phyloP scores from a whole-genome alignment of 2,888 invertebrate species.

The Zaprionus lineosus region DNA sequence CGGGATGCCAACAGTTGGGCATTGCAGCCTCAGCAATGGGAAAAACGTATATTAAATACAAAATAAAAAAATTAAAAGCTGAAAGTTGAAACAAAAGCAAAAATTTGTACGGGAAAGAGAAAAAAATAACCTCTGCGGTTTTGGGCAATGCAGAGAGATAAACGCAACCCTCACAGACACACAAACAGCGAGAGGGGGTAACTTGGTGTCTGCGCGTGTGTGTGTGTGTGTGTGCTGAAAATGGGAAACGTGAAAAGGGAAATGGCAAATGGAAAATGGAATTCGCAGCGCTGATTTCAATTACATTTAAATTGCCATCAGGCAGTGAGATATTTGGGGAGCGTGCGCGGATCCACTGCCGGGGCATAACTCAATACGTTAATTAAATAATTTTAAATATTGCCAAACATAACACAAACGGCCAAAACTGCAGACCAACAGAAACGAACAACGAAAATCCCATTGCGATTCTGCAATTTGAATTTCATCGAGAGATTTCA shows the following conservation, averaged over 20 bases:
- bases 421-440: conserved; percentile 16
- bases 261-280: conserved; percentile 44
- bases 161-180: too few relatives aligned
- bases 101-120: not conserved
- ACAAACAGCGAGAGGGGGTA: too few relatives aligned
- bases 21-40: conserved; percentile 19
- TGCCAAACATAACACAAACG: conserved; percentile 55
- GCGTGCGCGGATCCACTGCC: conserved; percentile 16
- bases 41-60: conserved; percentile 1
- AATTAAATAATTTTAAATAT: conserved; percentile 78
- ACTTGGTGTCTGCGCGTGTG: too few relatives aligned
- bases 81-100: not conserved
- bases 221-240: too few relatives aligned
- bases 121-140: conserved; percentile 23
- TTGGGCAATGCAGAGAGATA: conserved; percentile 42
- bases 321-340: conserved; percentile 8
- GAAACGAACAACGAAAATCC: conserved; percentile 12
- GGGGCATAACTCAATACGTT: conserved; percentile 73
- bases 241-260: too few relatives aligned
- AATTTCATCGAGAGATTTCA: conserved; percentile 68
- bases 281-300: conserved; percentile 69
- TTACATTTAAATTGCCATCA: conserved; percentile 69
- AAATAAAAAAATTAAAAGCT: not conserved
- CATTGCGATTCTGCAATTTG: conserved; percentile 40
- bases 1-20: conserved; percentile 5